Evolutionary conservation across 1,140 invertebrate species (phyloP), one percentile per base, ranked within the genome.

Genomic region (Saxidomus purpurata): DNA sequence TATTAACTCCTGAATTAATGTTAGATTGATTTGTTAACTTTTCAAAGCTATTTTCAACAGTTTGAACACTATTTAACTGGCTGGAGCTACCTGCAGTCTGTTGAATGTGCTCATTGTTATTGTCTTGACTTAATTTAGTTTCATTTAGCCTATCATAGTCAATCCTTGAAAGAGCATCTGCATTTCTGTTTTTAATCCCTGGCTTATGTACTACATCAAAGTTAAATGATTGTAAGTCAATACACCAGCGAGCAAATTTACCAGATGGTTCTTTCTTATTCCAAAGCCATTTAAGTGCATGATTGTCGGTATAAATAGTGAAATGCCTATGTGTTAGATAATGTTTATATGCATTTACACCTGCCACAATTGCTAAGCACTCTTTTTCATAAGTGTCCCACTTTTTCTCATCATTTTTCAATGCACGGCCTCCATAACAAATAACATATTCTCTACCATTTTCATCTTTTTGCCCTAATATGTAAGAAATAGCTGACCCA

Each of bases 391-490:
- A 74, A 19, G 84, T 55, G 31, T 34, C 28, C 55, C 52, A 92
- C 9, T 86, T 81, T 47, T 40, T 69, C 40, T 92, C 87, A 25
- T 63, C 36, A 43, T 52, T n/a, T 8, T 85, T 93, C 6, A 97
- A 81, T 11, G 93, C 89, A 22, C 96, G 90, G 91, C 95, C 96
- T 0, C 96, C 96, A 88, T 96, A 97, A 38, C 92, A 95, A 9
- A 96, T 93, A 0, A 96, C 95, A 15, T 90, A 36, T 93, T 96
- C 82, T 94, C 31, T 59, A 61, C 83, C 63, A 38, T 79, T 22
- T 43, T 93, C 93, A 89, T 91, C 94, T 86, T 83, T 91, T 94
- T 94, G 77, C 52, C 84, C 63, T 92, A 96, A 40, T 52, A 91
- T 86, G 52, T 86, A 71, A 36, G 77, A 47, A 91, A 93, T 67